Evolutionary conservation across 2,888 invertebrate genomes (phyloP).

Genomic region (Eretmocerus hayati): DNA sequence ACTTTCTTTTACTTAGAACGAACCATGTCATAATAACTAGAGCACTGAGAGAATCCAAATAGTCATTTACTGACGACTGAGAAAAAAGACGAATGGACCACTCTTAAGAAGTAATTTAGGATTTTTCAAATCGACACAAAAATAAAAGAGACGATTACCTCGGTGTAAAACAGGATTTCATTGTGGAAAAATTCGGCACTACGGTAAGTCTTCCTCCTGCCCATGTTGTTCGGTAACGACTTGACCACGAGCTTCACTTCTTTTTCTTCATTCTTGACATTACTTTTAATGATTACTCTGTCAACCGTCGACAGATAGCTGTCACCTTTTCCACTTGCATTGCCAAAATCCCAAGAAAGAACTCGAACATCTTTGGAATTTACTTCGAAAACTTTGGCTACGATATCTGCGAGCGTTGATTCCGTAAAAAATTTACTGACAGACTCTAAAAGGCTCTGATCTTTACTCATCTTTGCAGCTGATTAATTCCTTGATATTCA

Average conservation of each 20-base stretch:
- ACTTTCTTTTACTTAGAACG: too few species aligned
- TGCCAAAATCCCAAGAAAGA: constrained; percentile 45
- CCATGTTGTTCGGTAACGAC: constrained; percentile 58
- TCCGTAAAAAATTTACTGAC: constrained; percentile 43
- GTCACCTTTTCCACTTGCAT: constrained; percentile 55
- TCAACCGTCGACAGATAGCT: constrained; percentile 62
- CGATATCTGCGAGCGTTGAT: constrained; percentile 43
- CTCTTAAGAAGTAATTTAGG: too few species aligned
- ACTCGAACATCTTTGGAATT: constrained; percentile 32
- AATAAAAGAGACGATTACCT: constrained; percentile 30
- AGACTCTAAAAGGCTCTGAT: constrained; percentile 6
- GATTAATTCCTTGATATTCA: too few species aligned
- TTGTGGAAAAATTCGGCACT: constrained; percentile 63
- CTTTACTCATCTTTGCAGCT: constrained; percentile 16
- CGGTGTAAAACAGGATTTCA: constrained; percentile 60
- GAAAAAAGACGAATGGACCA: too few species aligned
- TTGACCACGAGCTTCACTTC: constrained; percentile 58
- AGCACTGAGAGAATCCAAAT: too few species aligned
- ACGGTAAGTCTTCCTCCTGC: constrained; percentile 58
- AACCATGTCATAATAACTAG: too few species aligned
- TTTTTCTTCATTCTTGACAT: constrained; percentile 36
- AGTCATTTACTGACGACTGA: too few species aligned
- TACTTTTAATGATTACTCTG: constrained; percentile 54
- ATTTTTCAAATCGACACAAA: too few species aligned
- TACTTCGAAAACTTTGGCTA: constrained; percentile 39